These are phyloP conservation scores for Spea bombifrons DNA, from an alignment of 2,113 vertebrate genomes.

Conservation along the genomic window DNA sequence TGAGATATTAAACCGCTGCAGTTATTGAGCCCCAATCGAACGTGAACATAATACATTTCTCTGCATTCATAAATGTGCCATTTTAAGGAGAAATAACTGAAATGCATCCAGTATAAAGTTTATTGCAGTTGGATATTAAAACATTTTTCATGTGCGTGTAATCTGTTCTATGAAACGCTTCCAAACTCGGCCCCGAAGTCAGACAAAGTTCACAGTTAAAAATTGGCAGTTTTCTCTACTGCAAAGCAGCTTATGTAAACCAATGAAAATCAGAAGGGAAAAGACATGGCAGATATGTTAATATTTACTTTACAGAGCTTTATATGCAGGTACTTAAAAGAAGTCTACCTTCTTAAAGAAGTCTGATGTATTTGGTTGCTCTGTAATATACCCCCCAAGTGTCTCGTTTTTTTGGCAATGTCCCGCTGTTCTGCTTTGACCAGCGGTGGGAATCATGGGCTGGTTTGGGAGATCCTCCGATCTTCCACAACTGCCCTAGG, in stretches of 20 bases:
- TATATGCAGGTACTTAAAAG: neutral
- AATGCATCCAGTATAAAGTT: constrained; percentile 1
- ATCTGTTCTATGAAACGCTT: constrained; percentile 1
- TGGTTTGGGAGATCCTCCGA: too few species aligned
- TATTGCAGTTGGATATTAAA: constrained; percentile 21
- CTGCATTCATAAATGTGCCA: neutral
- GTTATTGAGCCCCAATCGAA: neutral
- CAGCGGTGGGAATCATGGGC: too few species aligned
- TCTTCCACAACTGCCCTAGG: too few species aligned
- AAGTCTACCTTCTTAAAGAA: too few species aligned
- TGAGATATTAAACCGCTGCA: neutral
- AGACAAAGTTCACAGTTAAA: neutral
- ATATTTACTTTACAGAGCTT: neutral
- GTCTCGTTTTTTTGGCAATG: too few species aligned
- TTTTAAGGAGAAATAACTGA: neutral
- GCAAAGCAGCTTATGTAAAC: constrained; percentile 1
- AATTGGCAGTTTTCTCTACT: neutral
- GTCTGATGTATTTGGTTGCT: too few species aligned
- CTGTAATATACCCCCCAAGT: too few species aligned
- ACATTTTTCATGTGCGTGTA: constrained; percentile 30
- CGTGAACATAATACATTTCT: neutral
- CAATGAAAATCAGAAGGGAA: neutral
- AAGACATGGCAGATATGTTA: neutral
- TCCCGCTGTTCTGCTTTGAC: too few species aligned
- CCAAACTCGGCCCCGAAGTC: constrained; percentile 9